Percentiles rank a stretch among this genome's conserved stretches.
Evolutionary conservation across 1,140 invertebrate species (phyloP).

Genomic region (Adoxophyes honmai): DNA sequence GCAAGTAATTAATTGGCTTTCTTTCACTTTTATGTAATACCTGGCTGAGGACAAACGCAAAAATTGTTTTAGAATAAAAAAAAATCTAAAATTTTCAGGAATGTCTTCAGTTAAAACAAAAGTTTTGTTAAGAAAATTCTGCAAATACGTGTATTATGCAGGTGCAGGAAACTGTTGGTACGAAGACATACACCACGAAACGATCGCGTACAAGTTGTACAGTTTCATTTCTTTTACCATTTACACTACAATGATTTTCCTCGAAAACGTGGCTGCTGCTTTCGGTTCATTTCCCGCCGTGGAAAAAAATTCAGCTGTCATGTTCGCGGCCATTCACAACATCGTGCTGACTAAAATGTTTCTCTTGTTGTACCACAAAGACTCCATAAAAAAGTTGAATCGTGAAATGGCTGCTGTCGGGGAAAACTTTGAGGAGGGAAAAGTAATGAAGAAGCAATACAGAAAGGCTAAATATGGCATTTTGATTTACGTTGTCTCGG

Average conservation of each 20-base stretch:
- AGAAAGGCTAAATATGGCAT: constrained; percentile 54
- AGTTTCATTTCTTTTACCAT: constrained; percentile 43
- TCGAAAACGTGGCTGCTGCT: constrained; percentile 60
- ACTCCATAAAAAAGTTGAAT: constrained; percentile 62
- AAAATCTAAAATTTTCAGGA: constrained; percentile 16
- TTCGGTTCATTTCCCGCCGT: constrained; percentile 60
- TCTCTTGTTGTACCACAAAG: constrained; percentile 51
- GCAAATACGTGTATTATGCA: constrained; percentile 53
- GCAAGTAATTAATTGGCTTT: background rate
- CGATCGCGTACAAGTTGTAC: constrained; percentile 44
- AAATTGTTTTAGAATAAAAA: background rate
- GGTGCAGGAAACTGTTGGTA: constrained; percentile 59
- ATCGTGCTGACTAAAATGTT: constrained; percentile 66
- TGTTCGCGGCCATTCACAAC: constrained; percentile 64
- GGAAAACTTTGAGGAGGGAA: constrained; percentile 45
- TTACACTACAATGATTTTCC: constrained; percentile 57
- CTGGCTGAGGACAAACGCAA: background rate
- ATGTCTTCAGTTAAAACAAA: constrained; percentile 49
- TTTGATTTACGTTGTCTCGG: constrained; percentile 47
- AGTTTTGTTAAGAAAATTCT: constrained; percentile 40
- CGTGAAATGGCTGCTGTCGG: constrained; percentile 53
- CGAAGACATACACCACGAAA: constrained; percentile 44
- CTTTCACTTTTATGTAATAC: background rate
- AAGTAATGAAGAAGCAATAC: constrained; percentile 50
- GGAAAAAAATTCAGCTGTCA: constrained; percentile 62